Evolutionary conservation across 2,113 vertebrate species (phyloP).

Genomic region (Osmerus eperlanus): DNA sequence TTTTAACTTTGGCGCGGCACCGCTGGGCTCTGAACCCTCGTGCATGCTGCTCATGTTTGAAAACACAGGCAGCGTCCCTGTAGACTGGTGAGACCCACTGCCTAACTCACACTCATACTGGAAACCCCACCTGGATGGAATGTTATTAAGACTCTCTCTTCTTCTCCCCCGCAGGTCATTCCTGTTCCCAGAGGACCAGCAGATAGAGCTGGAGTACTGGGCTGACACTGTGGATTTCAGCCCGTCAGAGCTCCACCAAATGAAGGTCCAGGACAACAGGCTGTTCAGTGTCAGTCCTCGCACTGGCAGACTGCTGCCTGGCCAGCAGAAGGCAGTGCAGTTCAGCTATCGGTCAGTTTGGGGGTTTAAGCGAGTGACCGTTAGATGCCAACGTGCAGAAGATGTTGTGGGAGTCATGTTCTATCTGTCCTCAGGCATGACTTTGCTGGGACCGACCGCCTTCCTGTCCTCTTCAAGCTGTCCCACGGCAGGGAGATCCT

Average conservation of each 20-base stretch:
- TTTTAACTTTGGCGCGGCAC: slow-evolving; percentile 85
- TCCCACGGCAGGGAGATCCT: slow-evolving; percentile 87
- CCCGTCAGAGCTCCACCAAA: slow-evolving; percentile 75
- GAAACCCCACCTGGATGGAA: no score
- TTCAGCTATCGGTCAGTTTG: slow-evolving; percentile 81
- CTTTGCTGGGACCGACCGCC: slow-evolving; percentile 73
- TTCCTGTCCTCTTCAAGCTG: slow-evolving; percentile 87
- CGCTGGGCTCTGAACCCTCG: slow-evolving; percentile 72
- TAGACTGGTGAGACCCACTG: slow-evolving; percentile 78
- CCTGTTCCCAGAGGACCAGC: slow-evolving; percentile 88
- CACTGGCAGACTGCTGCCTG: slow-evolving; percentile 77
- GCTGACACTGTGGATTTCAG: slow-evolving; percentile 77
- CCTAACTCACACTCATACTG: neutral
- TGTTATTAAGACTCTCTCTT: neutral
- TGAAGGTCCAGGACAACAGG: slow-evolving; percentile 80
- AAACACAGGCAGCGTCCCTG: slow-evolving; percentile 78
- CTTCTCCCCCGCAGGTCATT: slow-evolving; percentile 73
- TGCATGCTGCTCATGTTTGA: slow-evolving; percentile 76
- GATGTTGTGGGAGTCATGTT: no score
- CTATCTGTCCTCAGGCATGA: slow-evolving; percentile 74
- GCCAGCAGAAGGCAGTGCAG: slow-evolving; percentile 77
- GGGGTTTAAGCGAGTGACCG: no score
- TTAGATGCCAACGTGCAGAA: no score
- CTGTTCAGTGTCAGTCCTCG: slow-evolving; percentile 82
- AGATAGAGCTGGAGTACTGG: slow-evolving; percentile 83